Percentiles rank a stretch among this genome's conserved stretches.
phyloP scores from a whole-genome alignment of 2,113 vertebrate species.

The Stegostoma tigrinum region DNA sequence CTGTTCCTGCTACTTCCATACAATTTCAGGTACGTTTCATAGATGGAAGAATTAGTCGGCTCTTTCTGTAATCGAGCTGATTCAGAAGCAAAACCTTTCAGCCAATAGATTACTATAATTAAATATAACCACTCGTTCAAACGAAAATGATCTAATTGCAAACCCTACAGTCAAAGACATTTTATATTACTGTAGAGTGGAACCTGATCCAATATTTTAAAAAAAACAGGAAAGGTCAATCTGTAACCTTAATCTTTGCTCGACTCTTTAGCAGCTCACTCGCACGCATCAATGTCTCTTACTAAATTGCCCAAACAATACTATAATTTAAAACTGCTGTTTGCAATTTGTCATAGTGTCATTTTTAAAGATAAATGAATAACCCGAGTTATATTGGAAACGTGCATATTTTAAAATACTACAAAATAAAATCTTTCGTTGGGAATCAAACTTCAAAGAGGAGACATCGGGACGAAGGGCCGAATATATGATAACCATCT shows the following conservation, averaged over 20 bases:
- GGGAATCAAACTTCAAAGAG: not conserved
- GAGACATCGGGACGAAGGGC: not conserved
- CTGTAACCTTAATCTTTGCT: not conserved
- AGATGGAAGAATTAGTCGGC: not conserved
- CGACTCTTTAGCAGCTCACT: not conserved
- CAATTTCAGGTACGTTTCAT: not conserved
- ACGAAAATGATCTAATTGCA: not conserved
- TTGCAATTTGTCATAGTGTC: not conserved
- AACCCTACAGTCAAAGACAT: not conserved
- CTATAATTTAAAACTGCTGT: not conserved
- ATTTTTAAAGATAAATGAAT: not conserved
- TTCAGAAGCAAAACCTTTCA: not conserved
- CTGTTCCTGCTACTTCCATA: not conserved
- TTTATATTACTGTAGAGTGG: not conserved
- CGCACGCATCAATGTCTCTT: not conserved
- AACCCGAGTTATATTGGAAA: not conserved
- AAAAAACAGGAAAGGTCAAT: not conserved
- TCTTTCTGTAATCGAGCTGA: conserved; percentile 1
- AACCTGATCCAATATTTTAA: conserved; percentile 2
- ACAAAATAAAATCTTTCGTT: not conserved
- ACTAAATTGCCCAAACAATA: not conserved
- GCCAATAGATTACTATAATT: conserved; percentile 16
- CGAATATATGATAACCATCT: not conserved
- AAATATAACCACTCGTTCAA: conserved; percentile 24
- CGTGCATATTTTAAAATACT: no score